Conservation (phyloP, 2,888 invertebrate species). For the Watsonalla binaria region DNA sequence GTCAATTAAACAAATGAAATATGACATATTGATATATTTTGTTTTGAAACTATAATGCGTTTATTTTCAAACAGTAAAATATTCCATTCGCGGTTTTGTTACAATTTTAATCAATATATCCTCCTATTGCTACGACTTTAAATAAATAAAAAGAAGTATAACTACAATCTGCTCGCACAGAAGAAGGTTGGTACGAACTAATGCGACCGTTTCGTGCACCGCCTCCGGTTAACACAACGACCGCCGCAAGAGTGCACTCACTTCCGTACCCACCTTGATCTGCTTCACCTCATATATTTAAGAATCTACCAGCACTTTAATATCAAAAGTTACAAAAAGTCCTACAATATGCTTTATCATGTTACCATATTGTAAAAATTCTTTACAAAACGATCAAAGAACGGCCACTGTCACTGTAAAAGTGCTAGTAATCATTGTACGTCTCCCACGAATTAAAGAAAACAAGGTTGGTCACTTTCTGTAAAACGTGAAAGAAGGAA, state of each 20-base stretch:
- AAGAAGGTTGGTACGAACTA: slow-evolving; percentile 71
- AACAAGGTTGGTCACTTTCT: slow-evolving; percentile 72
- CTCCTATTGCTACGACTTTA: slow-evolving; percentile 67
- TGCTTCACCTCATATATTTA: slow-evolving; percentile 41
- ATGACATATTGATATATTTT: slow-evolving; percentile 33
- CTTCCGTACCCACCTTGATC: slow-evolving; percentile 73
- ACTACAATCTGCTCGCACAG: slow-evolving; percentile 71
- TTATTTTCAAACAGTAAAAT: slow-evolving; percentile 34
- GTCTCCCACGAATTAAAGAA: slow-evolving; percentile 62
- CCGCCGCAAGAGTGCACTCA: slow-evolving; percentile 56
- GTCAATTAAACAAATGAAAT: slow-evolving; percentile 55
- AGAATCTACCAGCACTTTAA: slow-evolving; percentile 72
- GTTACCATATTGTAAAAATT: slow-evolving; percentile 63
- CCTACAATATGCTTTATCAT: slow-evolving; percentile 60
- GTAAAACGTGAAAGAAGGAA: slow-evolving; percentile 60
- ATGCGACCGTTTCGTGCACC: slow-evolving; percentile 52
- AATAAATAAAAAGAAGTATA: slow-evolving; percentile 75
- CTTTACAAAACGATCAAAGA: slow-evolving; percentile 64
- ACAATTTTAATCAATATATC: slow-evolving; percentile 37
- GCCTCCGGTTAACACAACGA: slow-evolving; percentile 36
- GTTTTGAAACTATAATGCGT: slow-evolving; percentile 32
- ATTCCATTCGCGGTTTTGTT: slow-evolving; percentile 47
- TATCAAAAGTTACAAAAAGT: slow-evolving; percentile 77
- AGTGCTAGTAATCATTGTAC: slow-evolving; percentile 60
- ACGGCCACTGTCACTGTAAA: slow-evolving; percentile 57